phyloP scores from a whole-genome alignment of 2,113 vertebrate genomes.

The Acrocephalus arundinaceus region DNA sequence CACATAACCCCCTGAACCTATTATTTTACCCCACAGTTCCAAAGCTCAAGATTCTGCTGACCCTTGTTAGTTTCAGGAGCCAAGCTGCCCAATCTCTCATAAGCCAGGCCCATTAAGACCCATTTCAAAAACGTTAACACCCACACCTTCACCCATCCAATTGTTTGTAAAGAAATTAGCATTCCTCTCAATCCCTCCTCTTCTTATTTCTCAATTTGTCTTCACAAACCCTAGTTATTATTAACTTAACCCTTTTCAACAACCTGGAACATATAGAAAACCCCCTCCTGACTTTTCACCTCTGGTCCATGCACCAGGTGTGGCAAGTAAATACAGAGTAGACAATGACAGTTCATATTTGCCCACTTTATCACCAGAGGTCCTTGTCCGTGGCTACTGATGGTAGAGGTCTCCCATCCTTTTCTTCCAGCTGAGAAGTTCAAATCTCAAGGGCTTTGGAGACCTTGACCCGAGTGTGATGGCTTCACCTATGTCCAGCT shows the following conservation, averaged over 20 bases:
- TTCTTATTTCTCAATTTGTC: background rate
- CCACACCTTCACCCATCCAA: background rate
- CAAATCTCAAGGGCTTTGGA: background rate
- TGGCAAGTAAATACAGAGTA: background rate
- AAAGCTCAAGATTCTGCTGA: background rate
- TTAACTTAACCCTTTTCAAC: background rate
- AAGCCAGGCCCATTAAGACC: background rate
- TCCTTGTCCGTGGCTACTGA: background rate
- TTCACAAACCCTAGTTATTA: background rate
- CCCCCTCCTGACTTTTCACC: background rate
- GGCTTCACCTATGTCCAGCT: background rate
- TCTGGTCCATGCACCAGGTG: background rate
- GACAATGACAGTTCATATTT: background rate
- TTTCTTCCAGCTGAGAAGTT: background rate
- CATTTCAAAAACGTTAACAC: background rate
- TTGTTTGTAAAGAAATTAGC: background rate
- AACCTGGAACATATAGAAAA: background rate
- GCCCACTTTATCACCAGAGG: background rate
- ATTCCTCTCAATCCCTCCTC: background rate
- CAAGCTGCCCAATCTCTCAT: too few relatives aligned
- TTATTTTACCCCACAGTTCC: background rate
- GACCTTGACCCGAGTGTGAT: background rate
- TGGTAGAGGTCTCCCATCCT: background rate
- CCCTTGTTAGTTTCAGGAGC: background rate
- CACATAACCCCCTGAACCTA: accelerated